Evolutionary conservation across 2,797 vertebrate genomes (phyloP).

Genomic region (Rhabdomys pumilio): DNA sequence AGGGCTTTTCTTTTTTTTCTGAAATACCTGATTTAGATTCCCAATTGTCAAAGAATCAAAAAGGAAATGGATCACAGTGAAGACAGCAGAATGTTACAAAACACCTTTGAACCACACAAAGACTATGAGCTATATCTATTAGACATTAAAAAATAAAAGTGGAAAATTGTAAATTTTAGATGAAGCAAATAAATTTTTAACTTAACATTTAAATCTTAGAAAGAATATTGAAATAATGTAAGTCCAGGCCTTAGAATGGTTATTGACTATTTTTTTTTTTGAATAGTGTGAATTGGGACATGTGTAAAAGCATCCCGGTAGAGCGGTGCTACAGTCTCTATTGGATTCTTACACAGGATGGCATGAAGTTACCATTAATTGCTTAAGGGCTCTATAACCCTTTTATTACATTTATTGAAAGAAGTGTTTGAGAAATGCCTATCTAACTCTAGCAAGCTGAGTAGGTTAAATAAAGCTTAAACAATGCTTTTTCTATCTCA

Average conservation of each 20-base stretch:
- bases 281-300: not conserved
- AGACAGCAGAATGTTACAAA: not conserved
- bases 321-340: slow-evolving; percentile 26
- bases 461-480: slow-evolving; percentile 86
- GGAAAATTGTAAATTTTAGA: not conserved
- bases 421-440: slow-evolving; percentile 79
- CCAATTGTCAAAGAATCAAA: not conserved
- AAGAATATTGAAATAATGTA: slow-evolving; percentile 22
- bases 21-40: not conserved
- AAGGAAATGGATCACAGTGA: not conserved
- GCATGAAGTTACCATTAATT: slow-evolving; percentile 78
- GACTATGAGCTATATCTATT: not conserved
- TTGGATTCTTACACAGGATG: slow-evolving; percentile 61
- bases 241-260: not conserved
- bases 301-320: slow-evolving; percentile 53
- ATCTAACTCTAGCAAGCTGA: slow-evolving; percentile 80
- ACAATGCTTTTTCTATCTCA: slow-evolving; percentile 79
- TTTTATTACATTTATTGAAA: slow-evolving; percentile 81
- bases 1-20: not conserved
- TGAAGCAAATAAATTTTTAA: not conserved
- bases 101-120: not conserved
- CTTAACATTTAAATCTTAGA: not conserved
- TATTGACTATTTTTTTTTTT: not conserved
- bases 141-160: not conserved
- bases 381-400: slow-evolving; percentile 72